Conservation (phyloP, 1,140 invertebrate genomes). For the Cylas formicarius region DNA sequence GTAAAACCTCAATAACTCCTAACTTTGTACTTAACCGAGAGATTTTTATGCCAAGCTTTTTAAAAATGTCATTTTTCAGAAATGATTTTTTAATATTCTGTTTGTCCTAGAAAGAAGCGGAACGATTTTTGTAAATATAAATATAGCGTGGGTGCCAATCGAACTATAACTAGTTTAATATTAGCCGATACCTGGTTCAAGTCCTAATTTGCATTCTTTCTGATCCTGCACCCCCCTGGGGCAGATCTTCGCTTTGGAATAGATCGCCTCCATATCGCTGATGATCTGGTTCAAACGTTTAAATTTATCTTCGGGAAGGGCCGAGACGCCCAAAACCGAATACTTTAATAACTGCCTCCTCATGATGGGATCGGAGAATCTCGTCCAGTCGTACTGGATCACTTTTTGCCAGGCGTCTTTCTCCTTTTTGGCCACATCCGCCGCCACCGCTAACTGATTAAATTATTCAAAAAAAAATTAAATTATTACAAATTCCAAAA, state of each 20-base stretch:
- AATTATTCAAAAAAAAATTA: too few species aligned
- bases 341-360: slow-evolving; percentile 30
- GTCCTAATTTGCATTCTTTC: slow-evolving; percentile 60
- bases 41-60: too few species aligned
- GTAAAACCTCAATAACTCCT: too few species aligned
- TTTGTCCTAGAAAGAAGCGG: too few species aligned
- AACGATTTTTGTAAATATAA: too few species aligned
- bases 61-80: too few species aligned
- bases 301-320: slow-evolving; percentile 60
- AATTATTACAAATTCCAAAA: too few species aligned
- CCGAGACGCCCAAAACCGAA: slow-evolving; percentile 44
- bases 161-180: not conserved
- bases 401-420: slow-evolving; percentile 27
- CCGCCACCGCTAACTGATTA: slow-evolving; percentile 22
- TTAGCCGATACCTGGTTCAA: slow-evolving; percentile 61
- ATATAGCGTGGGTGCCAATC: not conserved
- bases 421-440: slow-evolving; percentile 26
- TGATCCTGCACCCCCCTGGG: slow-evolving; percentile 43
- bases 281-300: slow-evolving; percentile 54
- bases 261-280: slow-evolving; percentile 70
- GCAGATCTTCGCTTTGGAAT: slow-evolving; percentile 74
- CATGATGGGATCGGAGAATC: slow-evolving; percentile 22
- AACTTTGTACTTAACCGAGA: too few species aligned
- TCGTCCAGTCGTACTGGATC: slow-evolving; percentile 27
- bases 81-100: too few species aligned